Conservation (phyloP, 2,888 invertebrate genomes). For the Noctua pronuba region DNA sequence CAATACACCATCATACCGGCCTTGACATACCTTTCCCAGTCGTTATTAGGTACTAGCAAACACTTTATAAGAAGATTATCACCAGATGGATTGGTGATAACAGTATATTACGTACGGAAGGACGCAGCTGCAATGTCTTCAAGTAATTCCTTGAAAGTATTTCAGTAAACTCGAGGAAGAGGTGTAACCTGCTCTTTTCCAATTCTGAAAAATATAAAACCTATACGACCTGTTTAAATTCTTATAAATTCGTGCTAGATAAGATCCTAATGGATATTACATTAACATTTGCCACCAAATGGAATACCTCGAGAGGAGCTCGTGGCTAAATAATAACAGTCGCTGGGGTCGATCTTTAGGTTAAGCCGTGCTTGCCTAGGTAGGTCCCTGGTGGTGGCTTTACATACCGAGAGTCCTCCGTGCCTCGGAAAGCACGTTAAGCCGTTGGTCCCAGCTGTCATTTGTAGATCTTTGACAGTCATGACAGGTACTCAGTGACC, state of each 20-base stretch:
- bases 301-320: neutral
- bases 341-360: too few relatives aligned
- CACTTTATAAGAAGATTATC: neutral
- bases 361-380: too few relatives aligned
- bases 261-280: neutral
- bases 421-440: too few relatives aligned
- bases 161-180: neutral
- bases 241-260: neutral
- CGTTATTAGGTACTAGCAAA: too few relatives aligned
- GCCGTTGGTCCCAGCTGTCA: too few relatives aligned
- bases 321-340: too few relatives aligned
- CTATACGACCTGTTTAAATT: neutral
- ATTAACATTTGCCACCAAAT: neutral
- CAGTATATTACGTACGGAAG: neutral
- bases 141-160: slow-evolving; percentile 18
- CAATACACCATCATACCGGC: neutral
- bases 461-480: too few relatives aligned
- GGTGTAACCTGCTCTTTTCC: neutral
- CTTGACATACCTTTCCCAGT: too few relatives aligned
- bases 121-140: slow-evolving; percentile 30
- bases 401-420: too few relatives aligned
- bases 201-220: neutral
- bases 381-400: too few relatives aligned
- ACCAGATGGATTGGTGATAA: slow-evolving; percentile 11
- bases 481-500: too few relatives aligned